Evolutionary conservation across 2,888 invertebrate genomes (phyloP), one percentile per base, ranked within the genome.

Genomic region (Euspilapteryx auroguttella): DNA sequence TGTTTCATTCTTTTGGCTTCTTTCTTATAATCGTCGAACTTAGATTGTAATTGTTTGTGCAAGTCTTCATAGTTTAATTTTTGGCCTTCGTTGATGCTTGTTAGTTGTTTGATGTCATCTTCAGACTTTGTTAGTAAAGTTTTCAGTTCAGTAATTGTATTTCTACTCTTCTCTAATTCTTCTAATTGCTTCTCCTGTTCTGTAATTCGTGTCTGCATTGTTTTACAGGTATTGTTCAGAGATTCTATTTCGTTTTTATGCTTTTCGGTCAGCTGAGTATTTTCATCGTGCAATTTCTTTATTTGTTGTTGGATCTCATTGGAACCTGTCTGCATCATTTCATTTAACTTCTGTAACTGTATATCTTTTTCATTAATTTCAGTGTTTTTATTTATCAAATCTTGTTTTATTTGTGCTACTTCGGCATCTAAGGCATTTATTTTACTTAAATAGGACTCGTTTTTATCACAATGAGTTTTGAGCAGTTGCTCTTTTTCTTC

Each of bases 1-100:
- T 69, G 65, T 38, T 73, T 73, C 20, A 77, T 62, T 30, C 58
- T 59, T 45, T 81, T 80, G 33, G 54, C 62, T 34, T 75, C 66
- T 33, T 56, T 66, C 39, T 66, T 76, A 27, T 57, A 57, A 41
- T 73, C 66, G 30, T 75, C 73, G 37, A 56, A 66, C 31, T 69
- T 63, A 7, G 41, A 31, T 40, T 71, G 66, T 32, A 76, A 34
- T 38, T 76, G 68, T 34, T 58, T 64, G 38, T 69, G 69, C 21
- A 77, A 49, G 38, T 71, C 75, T 44, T 77, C 75, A 32, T 73
- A 71, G 40, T 78, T 76, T 24, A 53, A 35, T 45, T 71, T 76
- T 35, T 76, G 76, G 3, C 64, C 76, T 37, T 71, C 69, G 35
- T 76, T 78, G 28, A 75, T 71, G 36, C 50, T 55, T 9, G 55